Conservation (phyloP, 2,888 invertebrate species). For the Drosophila conformis region DNA sequence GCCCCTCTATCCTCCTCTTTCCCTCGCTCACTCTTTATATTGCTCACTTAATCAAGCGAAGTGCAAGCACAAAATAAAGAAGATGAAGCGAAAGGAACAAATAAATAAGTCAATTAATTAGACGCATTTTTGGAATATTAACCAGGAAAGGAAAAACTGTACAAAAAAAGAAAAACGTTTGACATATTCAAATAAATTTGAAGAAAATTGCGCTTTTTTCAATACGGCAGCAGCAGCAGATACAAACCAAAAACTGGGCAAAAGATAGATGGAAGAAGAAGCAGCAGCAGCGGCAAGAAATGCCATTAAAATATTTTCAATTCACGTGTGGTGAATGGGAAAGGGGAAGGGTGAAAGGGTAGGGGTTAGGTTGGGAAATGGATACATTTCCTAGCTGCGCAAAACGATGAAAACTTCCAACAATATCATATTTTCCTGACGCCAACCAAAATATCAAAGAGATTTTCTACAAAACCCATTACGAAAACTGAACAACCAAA, state of each 20-base stretch:
- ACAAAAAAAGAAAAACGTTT: neutral
- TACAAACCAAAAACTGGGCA: neutral
- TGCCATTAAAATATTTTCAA: slow-evolving; percentile 25
- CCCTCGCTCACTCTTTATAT: neutral
- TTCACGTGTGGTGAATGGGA: neutral
- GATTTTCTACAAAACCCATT: neutral
- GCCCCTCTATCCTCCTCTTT: neutral
- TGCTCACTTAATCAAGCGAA: slow-evolving; percentile 39
- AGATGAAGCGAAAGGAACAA: slow-evolving; percentile 4
- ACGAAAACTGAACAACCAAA: slow-evolving; percentile 26
- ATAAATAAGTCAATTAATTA: slow-evolving; percentile 61
- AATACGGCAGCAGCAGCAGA: slow-evolving; percentile 1
- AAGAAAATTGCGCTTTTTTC: slow-evolving; percentile 3
- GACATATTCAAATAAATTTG: slow-evolving; percentile 13
- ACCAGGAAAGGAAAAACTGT: slow-evolving; percentile 9
- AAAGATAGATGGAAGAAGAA: slow-evolving; percentile 4
- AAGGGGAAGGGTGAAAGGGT: neutral
- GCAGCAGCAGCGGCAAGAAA: neutral
- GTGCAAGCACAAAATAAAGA: slow-evolving; percentile 28
- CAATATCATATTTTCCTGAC: slow-evolving; percentile 5
- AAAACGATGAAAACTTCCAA: slow-evolving; percentile 7
- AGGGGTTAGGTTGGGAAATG: neutral
- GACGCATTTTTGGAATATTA: slow-evolving; percentile 43
- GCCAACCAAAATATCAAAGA: slow-evolving; percentile 9
- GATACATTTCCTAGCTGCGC: neutral